Conservation (phyloP, 2,113 vertebrate genomes). For the Craseonycteris thonglongyai region DNA sequence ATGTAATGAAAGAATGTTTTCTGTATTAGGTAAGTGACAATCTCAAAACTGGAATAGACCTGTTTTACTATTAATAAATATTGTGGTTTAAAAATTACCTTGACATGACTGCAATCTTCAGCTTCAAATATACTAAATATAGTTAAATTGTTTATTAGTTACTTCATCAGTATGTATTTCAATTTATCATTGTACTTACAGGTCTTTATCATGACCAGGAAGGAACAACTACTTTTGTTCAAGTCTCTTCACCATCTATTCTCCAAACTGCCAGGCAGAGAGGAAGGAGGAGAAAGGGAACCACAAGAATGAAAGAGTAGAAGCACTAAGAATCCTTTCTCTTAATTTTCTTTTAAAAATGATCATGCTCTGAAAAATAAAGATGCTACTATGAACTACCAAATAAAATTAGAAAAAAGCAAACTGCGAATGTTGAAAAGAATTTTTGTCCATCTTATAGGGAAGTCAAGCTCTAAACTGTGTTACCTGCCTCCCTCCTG, state of each 20-base stretch:
- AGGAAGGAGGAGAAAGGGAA: background rate
- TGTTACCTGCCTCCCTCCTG: background rate
- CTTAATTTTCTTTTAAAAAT: background rate
- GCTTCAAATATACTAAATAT: background rate
- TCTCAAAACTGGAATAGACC: background rate
- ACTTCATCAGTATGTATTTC: background rate
- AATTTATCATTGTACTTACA: background rate
- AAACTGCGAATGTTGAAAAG: background rate
- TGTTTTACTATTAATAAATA: background rate
- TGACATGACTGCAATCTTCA: background rate
- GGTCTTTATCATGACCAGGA: background rate
- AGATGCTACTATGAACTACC: background rate
- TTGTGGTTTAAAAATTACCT: background rate
- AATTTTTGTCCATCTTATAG: background rate
- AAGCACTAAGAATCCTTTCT: background rate
- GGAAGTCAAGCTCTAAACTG: background rate
- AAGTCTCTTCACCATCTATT: background rate
- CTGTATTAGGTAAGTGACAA: background rate
- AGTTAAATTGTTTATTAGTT: background rate
- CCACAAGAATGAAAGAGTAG: background rate
- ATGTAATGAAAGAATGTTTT: background rate
- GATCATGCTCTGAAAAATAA: background rate
- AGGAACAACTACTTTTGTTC: background rate
- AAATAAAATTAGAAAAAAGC: background rate
- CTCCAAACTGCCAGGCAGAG: background rate